These are phyloP conservation scores for Pheosia gnoma DNA, from an alignment of 2,888 invertebrate genomes.

Conservation along the genomic window DNA sequence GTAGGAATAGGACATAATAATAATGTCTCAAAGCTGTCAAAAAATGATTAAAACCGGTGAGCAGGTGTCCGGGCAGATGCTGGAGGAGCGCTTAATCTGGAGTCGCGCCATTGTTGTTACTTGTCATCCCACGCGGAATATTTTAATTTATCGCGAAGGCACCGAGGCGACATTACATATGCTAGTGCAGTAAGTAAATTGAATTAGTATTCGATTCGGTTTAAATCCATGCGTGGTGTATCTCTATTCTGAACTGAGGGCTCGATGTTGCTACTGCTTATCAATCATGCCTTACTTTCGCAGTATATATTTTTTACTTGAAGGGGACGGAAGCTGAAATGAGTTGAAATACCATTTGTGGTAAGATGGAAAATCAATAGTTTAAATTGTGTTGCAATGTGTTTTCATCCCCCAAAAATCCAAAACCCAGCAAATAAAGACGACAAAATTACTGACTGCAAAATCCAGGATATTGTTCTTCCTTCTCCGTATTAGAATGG, in stretches of 20 bases:
- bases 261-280: slow-evolving; percentile 8
- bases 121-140: slow-evolving; percentile 39
- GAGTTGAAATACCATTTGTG: neutral
- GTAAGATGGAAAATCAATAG: too few species aligned
- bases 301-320: neutral
- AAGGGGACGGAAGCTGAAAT: neutral
- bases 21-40: neutral
- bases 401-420: too few species aligned
- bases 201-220: neutral
- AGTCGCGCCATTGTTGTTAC: slow-evolving; percentile 29
- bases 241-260: neutral
- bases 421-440: too few species aligned
- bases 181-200: neutral
- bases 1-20: neutral
- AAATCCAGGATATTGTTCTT: too few species aligned
- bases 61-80: neutral
- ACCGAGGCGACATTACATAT: neutral
- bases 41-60: slow-evolving; percentile 8
- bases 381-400: too few species aligned
- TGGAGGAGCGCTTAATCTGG: slow-evolving; percentile 24
- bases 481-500: neutral
- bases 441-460: too few species aligned
- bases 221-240: too few species aligned
- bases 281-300: slow-evolving; percentile 3
- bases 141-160: slow-evolving; percentile 43